Evolutionary conservation across 2,888 invertebrate species (phyloP), one percentile per base, ranked within the genome.

Genomic region (Agrotis puta): DNA sequence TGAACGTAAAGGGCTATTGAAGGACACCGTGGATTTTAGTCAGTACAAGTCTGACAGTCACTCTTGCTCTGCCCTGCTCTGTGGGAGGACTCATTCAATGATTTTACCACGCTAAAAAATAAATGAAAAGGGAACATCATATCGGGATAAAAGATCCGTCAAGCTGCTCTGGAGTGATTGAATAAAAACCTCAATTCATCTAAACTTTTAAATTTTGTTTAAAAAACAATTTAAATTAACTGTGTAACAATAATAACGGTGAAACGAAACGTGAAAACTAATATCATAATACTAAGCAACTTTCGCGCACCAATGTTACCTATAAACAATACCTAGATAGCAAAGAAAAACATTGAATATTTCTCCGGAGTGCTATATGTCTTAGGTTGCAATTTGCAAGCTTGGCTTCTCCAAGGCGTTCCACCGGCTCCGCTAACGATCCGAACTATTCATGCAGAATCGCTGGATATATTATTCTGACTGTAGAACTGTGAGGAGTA

Each of bases 391-490:
- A 69, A 74, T 79, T 65, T 79, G 33, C 61, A 63, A 74, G 27
- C 53, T 64, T 43, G 11, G 45, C 43, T n/a, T 27, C 47, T 51
- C 24, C 27, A 65, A 79, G 59, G 47, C 58, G 27, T 20, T 54
- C n/a, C 13, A 13, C 56, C 65, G 74, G 50, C 20, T 58, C 14
- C 9, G 7, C 56, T 69, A 78, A 74, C 77, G 64, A 79, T 33
- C 13, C 74, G 3, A 79, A 74, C 74, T 69, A 74, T 74, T 79
- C 54, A 75, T 70, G 62, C 65, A 54, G 33, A 70, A 61, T 50
- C 47, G 47, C 39, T 48, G 9, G 47, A 63, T 47, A 62, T 68
- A 64, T 66, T 51, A 65, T 69, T 64, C 47, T 20, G 18, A 18
- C 20, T 33, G 24, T 62, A 22, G 22, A 33, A 39, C 14, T 48